phyloP scores from a whole-genome alignment of 2,113 vertebrate genomes.

The Cacatua alba region DNA sequence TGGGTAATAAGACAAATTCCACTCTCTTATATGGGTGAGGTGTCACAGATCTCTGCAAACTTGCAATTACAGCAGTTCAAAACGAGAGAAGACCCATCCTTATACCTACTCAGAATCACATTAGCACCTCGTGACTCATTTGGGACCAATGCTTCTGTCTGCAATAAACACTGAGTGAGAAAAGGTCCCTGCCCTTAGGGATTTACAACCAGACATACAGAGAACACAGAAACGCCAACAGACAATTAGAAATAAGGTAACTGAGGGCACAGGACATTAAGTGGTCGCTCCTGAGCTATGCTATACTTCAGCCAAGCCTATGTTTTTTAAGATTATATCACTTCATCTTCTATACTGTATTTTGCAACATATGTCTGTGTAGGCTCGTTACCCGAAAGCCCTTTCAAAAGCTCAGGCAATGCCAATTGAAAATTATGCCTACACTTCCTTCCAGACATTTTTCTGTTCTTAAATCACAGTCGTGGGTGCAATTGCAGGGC shows the following conservation, averaged over 20 bases:
- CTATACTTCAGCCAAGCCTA: not conserved
- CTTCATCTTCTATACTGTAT: not conserved
- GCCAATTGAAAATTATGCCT: not conserved
- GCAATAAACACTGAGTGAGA: not conserved
- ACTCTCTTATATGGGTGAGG: not conserved
- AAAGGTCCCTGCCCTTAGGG: not conserved
- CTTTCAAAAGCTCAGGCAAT: not conserved
- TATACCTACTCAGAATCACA: not conserved
- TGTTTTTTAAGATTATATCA: not conserved
- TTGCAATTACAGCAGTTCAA: not conserved
- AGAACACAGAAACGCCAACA: not conserved
- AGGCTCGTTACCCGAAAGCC: not conserved
- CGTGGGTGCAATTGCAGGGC: not conserved
- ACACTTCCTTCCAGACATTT: not conserved
- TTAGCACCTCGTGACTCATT: not conserved
- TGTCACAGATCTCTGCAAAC: not conserved
- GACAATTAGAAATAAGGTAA: not conserved
- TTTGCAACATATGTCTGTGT: not conserved
- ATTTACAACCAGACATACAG: not conserved
- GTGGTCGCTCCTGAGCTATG: not conserved
- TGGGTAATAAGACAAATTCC: not conserved
- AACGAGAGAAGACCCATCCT: not conserved
- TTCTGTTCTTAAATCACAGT: not conserved
- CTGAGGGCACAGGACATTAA: not conserved
- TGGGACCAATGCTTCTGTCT: not conserved